Base-by-base conservation (phyloP, 30 jellyfish, hydroid and myxozoan species). In the Aurelia coerulea region DNA sequence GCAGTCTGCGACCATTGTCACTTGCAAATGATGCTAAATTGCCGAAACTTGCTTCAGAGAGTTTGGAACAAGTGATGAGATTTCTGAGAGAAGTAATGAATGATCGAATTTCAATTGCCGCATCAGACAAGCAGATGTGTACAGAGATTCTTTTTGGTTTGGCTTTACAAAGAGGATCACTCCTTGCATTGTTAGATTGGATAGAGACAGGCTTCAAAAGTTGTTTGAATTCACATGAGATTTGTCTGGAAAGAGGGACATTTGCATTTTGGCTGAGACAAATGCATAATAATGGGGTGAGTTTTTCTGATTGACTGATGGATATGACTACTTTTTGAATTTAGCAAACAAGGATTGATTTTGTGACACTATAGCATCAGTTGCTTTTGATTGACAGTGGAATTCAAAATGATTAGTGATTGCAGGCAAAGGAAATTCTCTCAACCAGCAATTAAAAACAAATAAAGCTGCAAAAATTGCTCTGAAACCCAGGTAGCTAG, bases 1-100 rank as follows among this genome's bases (percentile, higher is more conserved):
- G 39, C 37, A 37, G 95, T 5, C 69, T 94, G 41, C 98, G 97
- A 53, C 94, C 98, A 4, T 83, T 94, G 46, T 83, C 98, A 11
- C 97, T 94, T 16, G 82, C 93, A 9, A 88, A 89, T 70, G 92
- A 78, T 11, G 71, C 94, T 10, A 88, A 87, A 49, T 76, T 94
- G 32, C 96, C 97, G 19, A 83, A 88, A 37, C 96, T 94, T 41
- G 98, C 97, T 53, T 42, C 17, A 37, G 77, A 62, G 33, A 78
- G 98, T 42, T 65, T 94, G 54, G 93, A 81, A 42, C 92, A 85
- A 62, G 92, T 83, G 5, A 88, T 80, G 88, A 54, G 42, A 7
- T 93, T 93, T 66, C 60, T 93, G 13, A 71, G 52, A 64, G 89
- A 88, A 19, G 77, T 79, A 6, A 68, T 88, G 82, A 78, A 39